Evolutionary conservation across 1,140 invertebrate genomes (phyloP), one percentile per base, ranked within the genome.

Genomic region (Akabosia matsudoensis): DNA sequence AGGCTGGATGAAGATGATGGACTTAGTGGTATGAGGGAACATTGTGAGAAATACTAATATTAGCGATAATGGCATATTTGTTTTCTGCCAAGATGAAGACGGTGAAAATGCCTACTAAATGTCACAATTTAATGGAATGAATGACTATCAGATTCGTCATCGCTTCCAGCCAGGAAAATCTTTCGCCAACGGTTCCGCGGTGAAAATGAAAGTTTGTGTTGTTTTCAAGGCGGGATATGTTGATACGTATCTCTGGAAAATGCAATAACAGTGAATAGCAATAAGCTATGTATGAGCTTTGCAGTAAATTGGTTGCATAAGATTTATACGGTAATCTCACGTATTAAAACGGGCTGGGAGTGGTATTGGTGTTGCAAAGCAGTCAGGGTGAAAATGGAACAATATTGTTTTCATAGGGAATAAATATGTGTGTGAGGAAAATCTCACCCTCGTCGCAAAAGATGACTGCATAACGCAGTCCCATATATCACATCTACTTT

Each of bases 51-150:
- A 45, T 45, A 45, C 7, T 45, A 45, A 45, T 45, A 45, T 10
- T 45, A 45, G 18, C 37, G 54, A 24, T 56, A 31, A 67, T 67
- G 61, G 61, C 61, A 31, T 67, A 67, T 67, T 67, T 67, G 61
- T 67, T 67, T 67, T 67, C 61, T 45, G 37, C 18, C 18, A 45
- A 45, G 37, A 45, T 10, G 37, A 45, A 45, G 37, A 45, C 37
- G 61, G 61, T 67, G 7, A 67, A 67, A 56, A 56, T 56, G 24
- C 14, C 3, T 10, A 56, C 13, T 56, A 10, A 56, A 10, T 56
- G 54, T 56, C 37, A 18, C 7, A 10, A 45, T 45, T 45, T 45
- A 45, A 45, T 45, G 18, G 37, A 45, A 45, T 45, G 37, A 45
- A 45, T 45, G 37, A 45, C 37, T 45, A 45, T 45, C 37, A 45